phyloP scores from a whole-genome alignment of 1,140 invertebrate genomes.

The Hyles vespertilio region DNA sequence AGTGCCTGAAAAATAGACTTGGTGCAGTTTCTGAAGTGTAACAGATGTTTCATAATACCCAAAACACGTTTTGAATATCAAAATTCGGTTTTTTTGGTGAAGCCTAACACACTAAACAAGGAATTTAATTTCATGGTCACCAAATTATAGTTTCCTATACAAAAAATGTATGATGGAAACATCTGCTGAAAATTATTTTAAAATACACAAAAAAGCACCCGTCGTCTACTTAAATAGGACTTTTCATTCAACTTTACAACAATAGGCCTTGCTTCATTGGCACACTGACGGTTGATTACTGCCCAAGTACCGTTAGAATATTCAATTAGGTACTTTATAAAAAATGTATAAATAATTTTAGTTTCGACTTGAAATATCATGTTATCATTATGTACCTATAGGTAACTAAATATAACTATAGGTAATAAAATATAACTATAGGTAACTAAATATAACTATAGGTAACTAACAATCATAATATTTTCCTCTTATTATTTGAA shows the following conservation, averaged over 20 bases:
- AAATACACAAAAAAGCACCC: slow-evolving; percentile 60
- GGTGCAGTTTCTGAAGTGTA: too few species aligned
- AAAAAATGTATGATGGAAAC: slow-evolving; percentile 54
- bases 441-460: too few species aligned
- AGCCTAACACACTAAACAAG: background rate
- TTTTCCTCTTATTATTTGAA: too few species aligned
- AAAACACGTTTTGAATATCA: too few species aligned
- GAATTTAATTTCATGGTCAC: slow-evolving; percentile 61
- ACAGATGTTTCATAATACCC: too few species aligned
- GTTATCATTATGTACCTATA: too few species aligned
- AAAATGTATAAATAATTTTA: background rate
- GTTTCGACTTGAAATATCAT: too few species aligned
- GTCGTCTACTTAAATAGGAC: slow-evolving; percentile 66
- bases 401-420: too few species aligned
- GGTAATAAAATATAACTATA: too few species aligned
- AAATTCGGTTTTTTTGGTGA: too few species aligned
- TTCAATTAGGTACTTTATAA: background rate
- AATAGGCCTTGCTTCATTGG: slow-evolving; percentile 72
- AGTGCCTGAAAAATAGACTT: too few species aligned
- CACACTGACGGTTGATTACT: slow-evolving; percentile 68
- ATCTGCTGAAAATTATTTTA: slow-evolving; percentile 73
- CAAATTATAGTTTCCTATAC: slow-evolving; percentile 45
- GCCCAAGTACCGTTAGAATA: slow-evolving; percentile 45
- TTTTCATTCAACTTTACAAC: slow-evolving; percentile 72
- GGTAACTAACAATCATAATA: too few species aligned